Percentiles rank a stretch among this genome's conserved stretches.
These are phyloP conservation scores for Torymus texanus DNA, from an alignment of 2,888 invertebrate genomes.

Conservation along the genomic window DNA sequence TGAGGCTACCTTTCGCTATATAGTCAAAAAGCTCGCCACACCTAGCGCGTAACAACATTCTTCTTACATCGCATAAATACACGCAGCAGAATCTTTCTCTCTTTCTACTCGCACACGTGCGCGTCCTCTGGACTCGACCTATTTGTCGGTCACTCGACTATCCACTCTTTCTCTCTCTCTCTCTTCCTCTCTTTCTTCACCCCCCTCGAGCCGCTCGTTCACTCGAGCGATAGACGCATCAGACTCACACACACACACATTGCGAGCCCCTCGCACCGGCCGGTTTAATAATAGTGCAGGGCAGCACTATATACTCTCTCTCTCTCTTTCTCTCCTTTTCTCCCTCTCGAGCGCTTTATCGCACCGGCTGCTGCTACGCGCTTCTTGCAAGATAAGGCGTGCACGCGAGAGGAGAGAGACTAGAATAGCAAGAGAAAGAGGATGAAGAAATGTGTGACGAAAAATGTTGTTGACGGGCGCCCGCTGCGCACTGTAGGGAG, in stretches of 20 bases:
- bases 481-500: neutral
- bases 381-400: neutral
- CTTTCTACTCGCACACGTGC: neutral
- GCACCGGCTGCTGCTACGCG: neutral
- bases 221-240: constrained; percentile 6
- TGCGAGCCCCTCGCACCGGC: constrained; percentile 9
- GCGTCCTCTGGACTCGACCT: constrained; percentile 2
- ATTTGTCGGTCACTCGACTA: constrained; percentile 49
- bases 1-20: no score
- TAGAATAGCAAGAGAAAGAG: constrained; percentile 19
- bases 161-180: neutral
- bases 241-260: neutral
- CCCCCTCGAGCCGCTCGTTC: neutral
- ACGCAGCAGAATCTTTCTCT: neutral
- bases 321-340: constrained; percentile 7
- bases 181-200: no score
- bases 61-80: neutral
- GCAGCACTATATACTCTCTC: neutral
- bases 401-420: constrained; percentile 19
- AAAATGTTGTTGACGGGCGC: constrained; percentile 36
- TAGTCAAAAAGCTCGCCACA: no score
- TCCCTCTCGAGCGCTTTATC: neutral
- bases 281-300: constrained; percentile 47
- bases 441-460: constrained; percentile 46
- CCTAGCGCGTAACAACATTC: no score